Base-by-base conservation (phyloP, 1,140 invertebrate species). In the Tetramorium alpestre region DNA sequence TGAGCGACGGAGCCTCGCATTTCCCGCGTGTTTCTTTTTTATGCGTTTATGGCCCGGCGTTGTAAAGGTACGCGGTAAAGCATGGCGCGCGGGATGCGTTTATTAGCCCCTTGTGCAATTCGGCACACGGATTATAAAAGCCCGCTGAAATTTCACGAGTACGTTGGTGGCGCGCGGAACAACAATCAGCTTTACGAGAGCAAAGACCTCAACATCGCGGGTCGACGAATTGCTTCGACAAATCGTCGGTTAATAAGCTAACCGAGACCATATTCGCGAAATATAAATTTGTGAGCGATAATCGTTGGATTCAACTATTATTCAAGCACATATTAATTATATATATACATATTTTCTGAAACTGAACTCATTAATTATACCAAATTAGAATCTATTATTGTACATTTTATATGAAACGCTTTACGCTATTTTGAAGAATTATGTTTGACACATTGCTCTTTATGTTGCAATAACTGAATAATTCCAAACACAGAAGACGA, bases 71-170 rank as follows among this genome's bases (percentile, higher is more conserved):
- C 28, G 60, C 49, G 51, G 56, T 49, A 56, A 18, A 16, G 41
- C 56, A 84, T 65, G 38, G 62, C 47, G 41, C 11, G 28, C 51
- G 69, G 60, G 73, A 60, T 85, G 77, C 90, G 84, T 91, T 91
- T 91, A 91, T 91, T 91, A 87, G 90, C 60, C 69, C 70, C 54
- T 33, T 28, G 80, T 84, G 69, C 56, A 65, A 88, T 90, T 90
- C 70, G 86, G 86, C 56, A 8, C 8, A 49, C 49, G 77, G 72
- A 81, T 85, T 90, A 86, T 90, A 90, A 90, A 90, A 82, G 51
- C 41, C 3, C 22, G 89, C 11, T 86, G 89, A 90, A 88, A 82
- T 88, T 90, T 90, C 77, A 90, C 51, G 77, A 86, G 89, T 60
- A 38, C 49, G 58, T 54, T 44, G 72, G 56, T 54, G 75, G 10